Evolutionary conservation across 1,140 invertebrate genomes (phyloP), one percentile per base, ranked within the genome.

Genomic region (Galleria mellonella): DNA sequence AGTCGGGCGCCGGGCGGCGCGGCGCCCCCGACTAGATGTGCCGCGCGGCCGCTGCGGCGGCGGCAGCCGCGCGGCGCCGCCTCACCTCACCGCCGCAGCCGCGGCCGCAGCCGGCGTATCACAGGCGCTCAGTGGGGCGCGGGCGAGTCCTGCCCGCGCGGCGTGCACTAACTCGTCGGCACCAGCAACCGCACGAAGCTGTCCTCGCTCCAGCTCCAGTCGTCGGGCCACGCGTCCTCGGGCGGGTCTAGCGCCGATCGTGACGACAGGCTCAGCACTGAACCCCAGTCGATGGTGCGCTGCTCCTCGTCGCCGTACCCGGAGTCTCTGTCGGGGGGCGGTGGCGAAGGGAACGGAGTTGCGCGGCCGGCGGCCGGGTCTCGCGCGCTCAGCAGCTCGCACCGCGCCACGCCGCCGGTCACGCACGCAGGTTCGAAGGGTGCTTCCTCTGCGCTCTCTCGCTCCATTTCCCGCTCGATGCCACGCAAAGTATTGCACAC

Each of bases 401-500:
- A 77, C 31, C 64, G 77, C 66, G 89, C 87, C 64, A 88, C 73
- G 69, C 51, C 83, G 64, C 46, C 79, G 28, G 84, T 67, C 40
- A 41, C 88, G 62, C 76, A 87, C 65, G 62, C 87, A 59, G 48
- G 72, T 32, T 74, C 74, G 56, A 70, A 62, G 15, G 75, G 72
- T 45, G 78, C 75, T 56, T 85, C 73, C 55, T 89, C 88, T 60
- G 83, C 89, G 49, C 83, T 89, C 79, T 97, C 95, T 31, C 91
- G 88, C 76, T 96, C 94, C 89, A 98, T 94, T 78, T 98, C 96
- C 15, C 93, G 89, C 85, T 98, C 96, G 55, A 98, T 93, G 62
- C 93, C 90, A 71, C 96, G 92, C 38, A 98, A 78, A 6, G 96
- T 97, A 77, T 98, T 98, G 87, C 96, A 97, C 56, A 98, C 97